Percentiles rank a stretch among this genome's conserved stretches.
Conservation (phyloP, 2,113 vertebrate species). For the Gracilinanus agilis region DNA sequence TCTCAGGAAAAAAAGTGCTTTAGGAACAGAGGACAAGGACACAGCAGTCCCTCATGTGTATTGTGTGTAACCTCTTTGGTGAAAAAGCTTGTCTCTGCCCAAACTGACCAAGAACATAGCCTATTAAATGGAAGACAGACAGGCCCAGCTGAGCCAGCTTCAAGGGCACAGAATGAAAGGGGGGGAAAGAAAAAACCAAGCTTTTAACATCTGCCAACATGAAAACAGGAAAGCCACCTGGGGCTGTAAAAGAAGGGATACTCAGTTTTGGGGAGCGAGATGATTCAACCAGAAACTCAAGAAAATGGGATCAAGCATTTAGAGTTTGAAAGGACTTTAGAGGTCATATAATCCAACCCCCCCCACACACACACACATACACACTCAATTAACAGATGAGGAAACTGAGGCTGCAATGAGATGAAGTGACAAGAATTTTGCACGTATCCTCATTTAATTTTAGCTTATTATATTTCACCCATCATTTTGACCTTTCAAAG, state of each 20-base stretch:
- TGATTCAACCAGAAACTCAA: background rate
- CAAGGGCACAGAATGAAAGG: conserved; percentile 1
- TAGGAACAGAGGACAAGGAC: background rate
- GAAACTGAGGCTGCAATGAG: background rate
- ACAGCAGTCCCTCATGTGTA: background rate
- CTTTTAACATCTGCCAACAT: background rate
- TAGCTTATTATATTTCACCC: background rate
- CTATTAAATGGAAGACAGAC: conserved; percentile 5
- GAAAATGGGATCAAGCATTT: background rate
- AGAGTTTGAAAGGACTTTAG: background rate
- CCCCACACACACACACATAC: background rate
- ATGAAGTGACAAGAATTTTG: background rate
- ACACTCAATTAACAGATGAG: background rate
- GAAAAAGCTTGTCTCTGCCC: background rate
- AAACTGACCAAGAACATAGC: background rate
- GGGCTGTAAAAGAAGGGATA: background rate
- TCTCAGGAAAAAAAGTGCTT: background rate
- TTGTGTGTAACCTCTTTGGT: conserved; percentile 1
- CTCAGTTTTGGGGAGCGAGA: background rate
- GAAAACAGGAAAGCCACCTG: conserved; percentile 1
- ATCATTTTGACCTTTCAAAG: background rate
- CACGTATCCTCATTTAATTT: background rate
- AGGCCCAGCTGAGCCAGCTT: conserved; percentile 1
- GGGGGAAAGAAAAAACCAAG: background rate
- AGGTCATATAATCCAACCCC: background rate